phyloP scores from a whole-genome alignment of 2,797 vertebrate species.

The Graptemys geographica region DNA sequence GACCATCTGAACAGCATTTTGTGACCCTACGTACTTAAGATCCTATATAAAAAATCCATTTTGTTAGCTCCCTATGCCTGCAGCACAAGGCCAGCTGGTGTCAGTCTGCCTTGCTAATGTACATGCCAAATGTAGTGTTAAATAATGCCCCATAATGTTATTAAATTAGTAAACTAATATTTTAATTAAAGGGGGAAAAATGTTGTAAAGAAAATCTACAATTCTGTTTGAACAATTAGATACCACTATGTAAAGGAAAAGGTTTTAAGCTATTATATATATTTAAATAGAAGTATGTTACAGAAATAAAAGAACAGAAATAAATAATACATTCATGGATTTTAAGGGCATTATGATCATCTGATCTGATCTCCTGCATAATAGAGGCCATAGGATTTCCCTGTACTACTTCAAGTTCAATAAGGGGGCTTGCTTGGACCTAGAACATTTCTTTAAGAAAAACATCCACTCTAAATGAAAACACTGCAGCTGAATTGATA shows the following conservation, averaged over 20 bases:
- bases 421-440: too few relatives aligned
- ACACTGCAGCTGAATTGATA: background rate
- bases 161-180: background rate
- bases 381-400: background rate
- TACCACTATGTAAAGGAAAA: rapidly evolving
- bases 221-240: background rate
- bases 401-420: background rate
- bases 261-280: background rate
- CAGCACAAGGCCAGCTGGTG: background rate
- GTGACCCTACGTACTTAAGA: background rate
- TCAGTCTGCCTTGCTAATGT: background rate
- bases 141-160: background rate
- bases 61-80: constrained; percentile 22
- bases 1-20: background rate
- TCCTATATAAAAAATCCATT: background rate
- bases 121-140: background rate
- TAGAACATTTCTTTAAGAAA: background rate
- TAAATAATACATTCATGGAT: background rate
- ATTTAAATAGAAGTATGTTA: background rate
- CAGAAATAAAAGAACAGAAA: background rate
- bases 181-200: background rate
- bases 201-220: background rate
- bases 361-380: background rate
- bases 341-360: background rate
- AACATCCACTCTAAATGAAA: background rate